Conservation (phyloP, 1,140 invertebrate genomes). For the Popillia japonica region DNA sequence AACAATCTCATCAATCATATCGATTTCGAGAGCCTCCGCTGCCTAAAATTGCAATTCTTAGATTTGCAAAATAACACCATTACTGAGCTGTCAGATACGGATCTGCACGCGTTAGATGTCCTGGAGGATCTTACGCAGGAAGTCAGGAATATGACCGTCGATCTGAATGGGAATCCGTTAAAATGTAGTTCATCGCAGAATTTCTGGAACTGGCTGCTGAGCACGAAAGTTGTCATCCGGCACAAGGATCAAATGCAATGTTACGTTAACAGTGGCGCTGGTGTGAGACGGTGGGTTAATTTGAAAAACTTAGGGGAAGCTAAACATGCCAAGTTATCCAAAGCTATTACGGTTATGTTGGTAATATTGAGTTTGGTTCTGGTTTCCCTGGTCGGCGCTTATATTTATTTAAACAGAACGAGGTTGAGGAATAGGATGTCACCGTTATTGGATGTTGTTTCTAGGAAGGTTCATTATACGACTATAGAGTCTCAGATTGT, state of each 20-base stretch:
- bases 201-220: conserved; percentile 72
- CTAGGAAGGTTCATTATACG: conserved; percentile 77
- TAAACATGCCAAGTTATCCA: conserved; percentile 57
- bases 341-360: conserved; percentile 65
- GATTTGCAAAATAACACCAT: conserved; percentile 79
- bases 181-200: conserved; percentile 70
- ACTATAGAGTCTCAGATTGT: conserved; percentile 67
- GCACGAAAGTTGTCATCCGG: conserved; percentile 69
- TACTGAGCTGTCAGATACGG: conserved; percentile 65
- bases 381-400: conserved; percentile 64
- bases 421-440: conserved; percentile 66
- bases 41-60: conserved; percentile 72
- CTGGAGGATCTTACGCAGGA: conserved; percentile 38
- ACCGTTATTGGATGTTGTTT: conserved; percentile 72
- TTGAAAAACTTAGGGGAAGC: conserved; percentile 59
- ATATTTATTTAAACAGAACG: conserved; percentile 69
- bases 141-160: conserved; percentile 69
- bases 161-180: conserved; percentile 75
- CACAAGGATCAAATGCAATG: conserved; percentile 68
- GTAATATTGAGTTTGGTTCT: conserved; percentile 67
- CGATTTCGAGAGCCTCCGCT: conserved; percentile 74
- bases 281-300: conserved; percentile 57
- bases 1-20: conserved; percentile 71
- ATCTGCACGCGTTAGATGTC: conserved; percentile 68
- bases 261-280: conserved; percentile 51